Base-by-base conservation (phyloP, 2,113 vertebrate species). In the Tautogolabrus adspersus region DNA sequence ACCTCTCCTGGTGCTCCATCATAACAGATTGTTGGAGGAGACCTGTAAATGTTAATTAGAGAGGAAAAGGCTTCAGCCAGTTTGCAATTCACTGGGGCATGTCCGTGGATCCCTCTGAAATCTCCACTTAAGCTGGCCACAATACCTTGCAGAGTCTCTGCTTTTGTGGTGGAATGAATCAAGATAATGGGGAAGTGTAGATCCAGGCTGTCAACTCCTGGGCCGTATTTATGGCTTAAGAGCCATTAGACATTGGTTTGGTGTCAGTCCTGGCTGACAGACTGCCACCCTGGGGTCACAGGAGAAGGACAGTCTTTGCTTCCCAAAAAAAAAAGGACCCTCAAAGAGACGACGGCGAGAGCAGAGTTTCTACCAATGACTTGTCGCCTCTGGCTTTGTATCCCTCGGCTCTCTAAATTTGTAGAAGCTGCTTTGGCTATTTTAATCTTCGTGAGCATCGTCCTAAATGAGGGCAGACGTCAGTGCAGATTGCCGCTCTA, bases 211-310 rank as follows among this genome's bases (percentile, higher is more conserved):
- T 90, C 89, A 87, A 78, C 77, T 88, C 81, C 6, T 38, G 38
- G 74, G 84, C 84, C 72, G 73, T 91, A 89, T 92, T 93, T 91
- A 92, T 83, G 78, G 86, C 86, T 87, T 85, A 79, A 79, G 76
- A 84, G 79, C 80, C 83, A 90, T 91, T 92, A 91, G 77, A 82
- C 87, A 83, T 90, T 88, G 89, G 88, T 89, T 83, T 85, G 87
- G 66, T 90, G 82, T 92, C 88, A 89, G 72, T 84, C 75, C 76
- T 67, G 72, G 63, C 77, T 89, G 87, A 92, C 86, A 82, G 82
- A 90, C 83, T 85, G 83, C 83, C 78, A 84, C 81, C 88, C 77
- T 68, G 42, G 42, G 77, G 89, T 88, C 83, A 81, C 68, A 60
- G 40, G 56, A 87, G 75, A 72, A 81, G 84, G 84, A 88, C 79